Base-by-base conservation (phyloP, 2,888 invertebrate genomes). In the Drepanosiphum platanoidis region DNA sequence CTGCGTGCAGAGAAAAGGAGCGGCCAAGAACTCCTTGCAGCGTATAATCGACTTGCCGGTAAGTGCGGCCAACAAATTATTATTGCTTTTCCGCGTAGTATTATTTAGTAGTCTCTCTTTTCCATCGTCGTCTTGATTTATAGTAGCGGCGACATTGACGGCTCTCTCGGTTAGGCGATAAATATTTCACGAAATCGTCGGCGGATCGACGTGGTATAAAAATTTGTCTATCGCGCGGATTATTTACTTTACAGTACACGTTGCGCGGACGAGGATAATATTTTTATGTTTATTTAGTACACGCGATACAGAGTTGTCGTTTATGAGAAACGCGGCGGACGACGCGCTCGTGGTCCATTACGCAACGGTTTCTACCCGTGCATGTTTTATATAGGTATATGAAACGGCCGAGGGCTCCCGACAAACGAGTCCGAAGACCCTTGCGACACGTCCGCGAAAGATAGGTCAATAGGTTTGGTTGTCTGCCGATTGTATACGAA, bases 31-130 rank as follows among this genome's bases (percentile, higher is more conserved):
- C 89, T 92, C 92, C 86, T 92, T 94, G 81, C 91, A 92, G 75
- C 92, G 92, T 87, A 92, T 94, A 88, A 91, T 94, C 87, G 92
- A 93, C 89, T 90, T 93, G 89, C 94, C 94, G 92, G 94, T 94
- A 89, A 93, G 93, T 93, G 22, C 8, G 13, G 3, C 8, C 46
- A n/a, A 22, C 52, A 8, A 18, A 0, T 9, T 15, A 46, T 46
- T 46, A 15, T 46, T 2, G 46, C 18, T 46, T 46, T 46, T 1
- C 13, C 46, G 46, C 18, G 46, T 18, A 8, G 46, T 46, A 5
- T 8, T 11, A 18, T 46, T 15, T 46, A 8, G 46, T 15, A 46
- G 46, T 52, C 0, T 42, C 1, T 42, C 13, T 42, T 42, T 42
- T 4, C 8, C n/a, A 61, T 61, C n/a, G 4, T 61, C 27, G 61